Conservation (phyloP, 1,140 invertebrate genomes). For the Drosophila equinoxialis region DNA sequence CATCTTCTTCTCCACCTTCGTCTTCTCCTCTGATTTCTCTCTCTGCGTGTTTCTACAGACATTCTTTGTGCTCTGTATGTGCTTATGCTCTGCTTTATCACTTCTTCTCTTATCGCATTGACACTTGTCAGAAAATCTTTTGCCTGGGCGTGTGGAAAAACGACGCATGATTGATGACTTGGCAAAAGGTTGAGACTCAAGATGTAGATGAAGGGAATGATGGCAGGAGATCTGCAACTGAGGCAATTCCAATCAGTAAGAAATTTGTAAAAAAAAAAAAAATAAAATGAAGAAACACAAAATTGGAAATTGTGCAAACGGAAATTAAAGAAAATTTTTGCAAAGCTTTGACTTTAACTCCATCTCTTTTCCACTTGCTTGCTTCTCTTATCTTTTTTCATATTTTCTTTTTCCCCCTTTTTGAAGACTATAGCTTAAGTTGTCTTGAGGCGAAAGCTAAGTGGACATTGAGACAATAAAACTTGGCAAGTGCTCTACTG, state of each 20-base stretch:
- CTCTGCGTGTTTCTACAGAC: neutral
- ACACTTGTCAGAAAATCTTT: slow-evolving; percentile 72
- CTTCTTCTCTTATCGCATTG: slow-evolving; percentile 65
- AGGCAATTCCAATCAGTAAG: slow-evolving; percentile 52
- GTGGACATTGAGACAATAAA: slow-evolving; percentile 77
- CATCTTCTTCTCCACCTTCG: too few species aligned
- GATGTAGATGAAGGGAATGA: too few species aligned
- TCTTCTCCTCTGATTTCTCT: neutral
- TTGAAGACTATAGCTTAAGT: slow-evolving; percentile 42
- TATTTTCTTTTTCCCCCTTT: neutral
- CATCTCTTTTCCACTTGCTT: slow-evolving; percentile 28
- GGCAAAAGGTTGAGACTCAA: slow-evolving; percentile 37
- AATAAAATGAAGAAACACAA: slow-evolving; percentile 18
- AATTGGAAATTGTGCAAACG: slow-evolving; percentile 67
- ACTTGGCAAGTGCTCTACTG: slow-evolving; percentile 64
- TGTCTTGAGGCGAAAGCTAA: slow-evolving; percentile 71
- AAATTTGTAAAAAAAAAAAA: slow-evolving; percentile 38
- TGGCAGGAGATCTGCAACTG: slow-evolving; percentile 1
- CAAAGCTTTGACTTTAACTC: slow-evolving; percentile 52
- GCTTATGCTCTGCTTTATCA: slow-evolving; percentile 54
- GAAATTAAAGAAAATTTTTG: slow-evolving; percentile 71
- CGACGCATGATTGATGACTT: slow-evolving; percentile 75
- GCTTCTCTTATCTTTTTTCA: neutral
- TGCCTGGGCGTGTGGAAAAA: slow-evolving; percentile 71
- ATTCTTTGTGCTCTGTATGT: slow-evolving; percentile 28